Base-by-base conservation (phyloP, 2,888 invertebrate genomes). In the Lamproptera curius region DNA sequence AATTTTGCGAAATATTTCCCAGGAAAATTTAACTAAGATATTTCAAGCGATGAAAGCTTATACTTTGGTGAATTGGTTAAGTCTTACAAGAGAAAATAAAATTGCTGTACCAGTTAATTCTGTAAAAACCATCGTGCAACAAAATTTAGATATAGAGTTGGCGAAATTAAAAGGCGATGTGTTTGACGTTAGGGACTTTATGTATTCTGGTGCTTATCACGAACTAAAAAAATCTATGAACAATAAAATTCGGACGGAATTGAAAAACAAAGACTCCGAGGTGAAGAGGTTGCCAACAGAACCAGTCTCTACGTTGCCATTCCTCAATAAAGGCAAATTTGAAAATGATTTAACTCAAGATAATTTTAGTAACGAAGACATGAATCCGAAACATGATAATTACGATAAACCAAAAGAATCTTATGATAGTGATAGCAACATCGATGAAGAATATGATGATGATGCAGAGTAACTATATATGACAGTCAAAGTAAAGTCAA, bases 171-270 rank as follows among this genome's bases (percentile, higher is more conserved):
- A 35, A 9, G 84, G 80, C 1, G 46, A 28, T 0, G 42, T 73
- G 0, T 67, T 63, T n/a, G 84, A 84, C 42, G 62, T 81, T 2
- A 67, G 84, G 55, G 78, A 84, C 46, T 73, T 57, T 28, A 39
- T 81, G 0, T 55, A 57, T 14, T 31, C 55, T 1, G 65, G 69
- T 0, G 26, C 14, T 1, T 67, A 59, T 50, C 66, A 57, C 11
- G 17, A 44, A 1, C 55, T 61, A 16, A 83, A 83, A 54, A 14
- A 13, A 0, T 34, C 40, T 1, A 49, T 74, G 36, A 73, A 45
- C 11, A 43, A 1, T 13, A 14, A 10, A 11, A 43, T 16, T 10
- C 31, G 31, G 31, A 11, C 2, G 2, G 31, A 31, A 11, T 4
- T 11, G 2, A 11, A 1, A 31, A 9, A 31, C 5, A 11, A 3